Conservation (phyloP, 2,888 invertebrate species). For the Temnothorax rugatulus region DNA sequence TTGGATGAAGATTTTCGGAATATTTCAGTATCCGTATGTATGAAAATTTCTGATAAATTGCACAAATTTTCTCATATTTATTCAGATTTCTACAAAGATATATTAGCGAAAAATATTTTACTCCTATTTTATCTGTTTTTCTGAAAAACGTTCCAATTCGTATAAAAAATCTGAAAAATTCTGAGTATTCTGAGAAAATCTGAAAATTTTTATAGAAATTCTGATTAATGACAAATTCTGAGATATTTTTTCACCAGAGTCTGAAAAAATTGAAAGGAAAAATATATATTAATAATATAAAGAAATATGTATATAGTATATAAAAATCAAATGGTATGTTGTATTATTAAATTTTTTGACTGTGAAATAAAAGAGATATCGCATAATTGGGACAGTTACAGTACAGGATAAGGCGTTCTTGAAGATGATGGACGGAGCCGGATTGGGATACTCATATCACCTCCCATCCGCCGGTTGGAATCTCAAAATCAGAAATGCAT, state of each 20-base stretch:
- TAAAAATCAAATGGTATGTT: not conserved
- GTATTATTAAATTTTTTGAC: not conserved
- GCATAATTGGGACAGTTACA: not conserved
- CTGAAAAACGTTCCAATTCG: no score
- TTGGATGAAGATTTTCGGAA: no score
- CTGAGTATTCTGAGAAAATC: no score
- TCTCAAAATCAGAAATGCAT: constrained; percentile 91
- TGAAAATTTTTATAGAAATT: not conserved
- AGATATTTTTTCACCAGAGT: no score
- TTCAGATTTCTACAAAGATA: no score
- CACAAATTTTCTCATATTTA: no score
- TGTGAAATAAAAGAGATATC: not conserved
- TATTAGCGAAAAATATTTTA: no score
- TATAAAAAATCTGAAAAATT: no score
- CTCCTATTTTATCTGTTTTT: no score
- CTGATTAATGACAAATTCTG: not conserved
- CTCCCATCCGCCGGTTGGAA: constrained; percentile 93
- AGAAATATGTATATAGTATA: not conserved
- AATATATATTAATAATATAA: no score
- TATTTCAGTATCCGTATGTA: no score
- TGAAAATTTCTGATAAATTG: no score
- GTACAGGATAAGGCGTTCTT: not conserved
- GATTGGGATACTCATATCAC: constrained; percentile 94
- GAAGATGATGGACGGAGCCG: constrained; percentile 87
- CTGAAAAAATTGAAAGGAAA: not conserved